Percentiles rank a stretch among this genome's conserved stretches.
These are phyloP conservation scores for Motacilla alba DNA, from an alignment of 2,113 vertebrate genomes.

Conservation along the genomic window DNA sequence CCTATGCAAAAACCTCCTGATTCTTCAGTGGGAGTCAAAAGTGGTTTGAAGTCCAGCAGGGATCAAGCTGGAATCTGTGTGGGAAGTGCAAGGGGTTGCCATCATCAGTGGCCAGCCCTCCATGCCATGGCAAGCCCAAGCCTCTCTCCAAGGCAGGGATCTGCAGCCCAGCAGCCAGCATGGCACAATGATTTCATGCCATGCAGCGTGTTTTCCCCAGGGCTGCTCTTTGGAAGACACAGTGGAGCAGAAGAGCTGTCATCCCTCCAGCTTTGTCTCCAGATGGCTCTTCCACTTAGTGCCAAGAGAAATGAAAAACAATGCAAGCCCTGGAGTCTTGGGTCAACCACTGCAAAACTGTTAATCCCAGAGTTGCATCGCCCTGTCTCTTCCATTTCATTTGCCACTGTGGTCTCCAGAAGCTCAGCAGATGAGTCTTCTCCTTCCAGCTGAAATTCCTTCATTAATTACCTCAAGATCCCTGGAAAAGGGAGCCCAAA, in stretches of 20 bases:
- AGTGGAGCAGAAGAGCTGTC: not conserved
- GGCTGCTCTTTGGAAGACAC: not conserved
- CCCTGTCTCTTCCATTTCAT: not conserved
- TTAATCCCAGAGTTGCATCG: not conserved
- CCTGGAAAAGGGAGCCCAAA: not conserved
- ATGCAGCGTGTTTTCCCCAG: not conserved
- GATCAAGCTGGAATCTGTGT: not conserved
- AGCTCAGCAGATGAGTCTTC: not conserved
- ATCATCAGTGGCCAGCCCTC: not conserved
- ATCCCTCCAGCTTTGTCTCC: not conserved
- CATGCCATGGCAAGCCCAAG: not conserved
- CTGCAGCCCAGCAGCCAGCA: not conserved
- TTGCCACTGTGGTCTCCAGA: not conserved
- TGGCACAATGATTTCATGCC: not conserved
- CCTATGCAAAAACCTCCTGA: not conserved
- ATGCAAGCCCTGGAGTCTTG: not conserved
- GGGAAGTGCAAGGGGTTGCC: not conserved
- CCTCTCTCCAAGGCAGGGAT: not conserved
- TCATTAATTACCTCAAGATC: not conserved
- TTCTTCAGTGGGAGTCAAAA: not conserved
- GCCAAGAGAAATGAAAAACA: slow-evolving; percentile 2
- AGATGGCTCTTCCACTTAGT: not conserved
- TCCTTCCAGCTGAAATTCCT: not conserved
- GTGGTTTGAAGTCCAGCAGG: not conserved
- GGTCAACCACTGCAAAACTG: not conserved